Evolutionary conservation across 2,797 vertebrate species (phyloP).

Genomic region (Catamblyrhynchus diadema): DNA sequence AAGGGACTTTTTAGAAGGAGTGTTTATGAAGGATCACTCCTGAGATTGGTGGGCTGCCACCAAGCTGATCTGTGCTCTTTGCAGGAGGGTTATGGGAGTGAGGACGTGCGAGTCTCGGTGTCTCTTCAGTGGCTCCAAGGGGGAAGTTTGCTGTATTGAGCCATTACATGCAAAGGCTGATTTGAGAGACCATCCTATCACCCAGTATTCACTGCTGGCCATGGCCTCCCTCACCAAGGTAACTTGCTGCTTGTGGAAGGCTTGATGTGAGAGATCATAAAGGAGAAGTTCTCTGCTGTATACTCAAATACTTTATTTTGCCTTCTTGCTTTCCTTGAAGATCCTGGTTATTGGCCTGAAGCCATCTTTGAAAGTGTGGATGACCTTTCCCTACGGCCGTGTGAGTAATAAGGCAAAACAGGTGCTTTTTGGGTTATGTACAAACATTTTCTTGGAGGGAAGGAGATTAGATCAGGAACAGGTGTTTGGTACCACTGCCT

Average conservation of each 20-base stretch:
- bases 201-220: conserved; percentile 91
- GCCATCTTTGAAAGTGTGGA: background rate
- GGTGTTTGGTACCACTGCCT: background rate
- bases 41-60: background rate
- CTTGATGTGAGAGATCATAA: background rate
- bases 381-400: background rate
- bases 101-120: conserved; percentile 94
- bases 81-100: conserved; percentile 96
- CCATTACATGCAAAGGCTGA: conserved; percentile 88
- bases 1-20: background rate
- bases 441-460: background rate
- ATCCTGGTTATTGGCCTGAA: background rate
- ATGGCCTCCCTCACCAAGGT: conserved; percentile 98
- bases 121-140: conserved; percentile 96
- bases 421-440: background rate
- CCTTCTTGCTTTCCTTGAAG: background rate
- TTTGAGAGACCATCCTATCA: conserved; percentile 91
- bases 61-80: background rate
- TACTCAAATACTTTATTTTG: background rate
- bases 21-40: background rate
- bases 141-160: conserved; percentile 95
- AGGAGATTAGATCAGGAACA: background rate
- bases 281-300: background rate
- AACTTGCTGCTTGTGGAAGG: background rate
- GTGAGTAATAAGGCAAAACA: background rate